phyloP scores from a whole-genome alignment of 2,797 vertebrate genomes.

The Diglossa cyanea region DNA sequence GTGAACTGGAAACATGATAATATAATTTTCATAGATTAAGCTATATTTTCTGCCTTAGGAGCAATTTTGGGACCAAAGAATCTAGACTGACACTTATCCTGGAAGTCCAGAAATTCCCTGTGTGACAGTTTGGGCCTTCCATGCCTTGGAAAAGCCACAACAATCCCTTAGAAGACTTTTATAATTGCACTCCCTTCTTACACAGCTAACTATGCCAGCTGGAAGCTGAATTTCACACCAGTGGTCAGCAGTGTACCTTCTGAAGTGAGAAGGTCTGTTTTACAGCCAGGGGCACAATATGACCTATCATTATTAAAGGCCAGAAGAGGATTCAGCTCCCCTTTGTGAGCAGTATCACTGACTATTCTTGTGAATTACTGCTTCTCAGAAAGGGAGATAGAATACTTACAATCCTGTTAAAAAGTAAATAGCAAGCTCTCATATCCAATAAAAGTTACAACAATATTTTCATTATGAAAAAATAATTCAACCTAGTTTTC shows the following conservation, averaged over 20 bases:
- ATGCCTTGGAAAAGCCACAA: background rate
- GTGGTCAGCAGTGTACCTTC: background rate
- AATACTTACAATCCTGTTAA: background rate
- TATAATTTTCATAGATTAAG: background rate
- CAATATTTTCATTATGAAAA: background rate
- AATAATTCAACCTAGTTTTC: background rate
- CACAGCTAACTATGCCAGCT: background rate
- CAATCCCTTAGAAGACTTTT: background rate
- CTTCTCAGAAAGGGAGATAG: background rate
- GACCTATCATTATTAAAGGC: conserved; percentile 12
- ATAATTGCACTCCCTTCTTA: background rate
- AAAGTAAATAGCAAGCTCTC: conserved; percentile 5
- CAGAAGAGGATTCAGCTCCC: background rate
- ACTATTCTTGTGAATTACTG: background rate
- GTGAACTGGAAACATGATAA: background rate
- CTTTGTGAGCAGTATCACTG: background rate
- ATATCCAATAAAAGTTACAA: background rate
- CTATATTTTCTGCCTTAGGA: background rate
- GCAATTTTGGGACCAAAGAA: background rate
- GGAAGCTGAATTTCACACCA: background rate
- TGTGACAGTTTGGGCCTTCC: background rate
- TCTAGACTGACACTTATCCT: background rate
- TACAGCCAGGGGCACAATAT: background rate
- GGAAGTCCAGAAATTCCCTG: background rate
- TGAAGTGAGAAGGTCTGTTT: conserved; percentile 7